Evolutionary conservation across 1,140 invertebrate genomes (phyloP).

Genomic region (Tribolium castaneum): DNA sequence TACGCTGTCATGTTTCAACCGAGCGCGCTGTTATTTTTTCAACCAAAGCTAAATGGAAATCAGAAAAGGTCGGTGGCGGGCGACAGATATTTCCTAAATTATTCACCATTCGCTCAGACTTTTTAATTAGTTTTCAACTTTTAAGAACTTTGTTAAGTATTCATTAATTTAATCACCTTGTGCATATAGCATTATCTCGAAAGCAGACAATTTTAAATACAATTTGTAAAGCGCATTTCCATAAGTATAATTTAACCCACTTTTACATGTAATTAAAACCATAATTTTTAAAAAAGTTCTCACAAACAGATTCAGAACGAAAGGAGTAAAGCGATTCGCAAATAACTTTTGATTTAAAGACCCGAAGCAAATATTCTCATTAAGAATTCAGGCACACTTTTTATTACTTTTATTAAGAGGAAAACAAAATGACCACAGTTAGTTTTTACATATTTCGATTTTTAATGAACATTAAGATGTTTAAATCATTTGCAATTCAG

Average conservation of each 20-base stretch:
- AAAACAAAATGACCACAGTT: too few relatives aligned
- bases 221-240: conserved; percentile 3
- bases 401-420: too few relatives aligned
- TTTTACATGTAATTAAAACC: not conserved
- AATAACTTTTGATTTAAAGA: too few relatives aligned
- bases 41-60: conserved; percentile 22
- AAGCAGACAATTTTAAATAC: conserved; percentile 15
- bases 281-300: too few relatives aligned
- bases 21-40: not conserved
- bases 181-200: conserved; percentile 42
- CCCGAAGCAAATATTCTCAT: too few relatives aligned
- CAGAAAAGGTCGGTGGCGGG: not conserved
- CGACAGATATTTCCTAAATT: conserved; percentile 37
- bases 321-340: too few relatives aligned
- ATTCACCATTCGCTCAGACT: conserved; percentile 43
- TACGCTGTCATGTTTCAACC: conserved; percentile 15
- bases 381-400: too few relatives aligned
- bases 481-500: too few relatives aligned
- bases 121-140: conserved; percentile 47
- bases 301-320: too few relatives aligned
- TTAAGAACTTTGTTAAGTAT: conserved; percentile 45
- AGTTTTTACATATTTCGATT: too few relatives aligned
- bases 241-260: not conserved
- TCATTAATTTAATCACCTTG: conserved; percentile 45
- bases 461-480: too few relatives aligned